Evolutionary conservation across 2,113 vertebrate species (phyloP).

Genomic region (Elgaria multicarinata): DNA sequence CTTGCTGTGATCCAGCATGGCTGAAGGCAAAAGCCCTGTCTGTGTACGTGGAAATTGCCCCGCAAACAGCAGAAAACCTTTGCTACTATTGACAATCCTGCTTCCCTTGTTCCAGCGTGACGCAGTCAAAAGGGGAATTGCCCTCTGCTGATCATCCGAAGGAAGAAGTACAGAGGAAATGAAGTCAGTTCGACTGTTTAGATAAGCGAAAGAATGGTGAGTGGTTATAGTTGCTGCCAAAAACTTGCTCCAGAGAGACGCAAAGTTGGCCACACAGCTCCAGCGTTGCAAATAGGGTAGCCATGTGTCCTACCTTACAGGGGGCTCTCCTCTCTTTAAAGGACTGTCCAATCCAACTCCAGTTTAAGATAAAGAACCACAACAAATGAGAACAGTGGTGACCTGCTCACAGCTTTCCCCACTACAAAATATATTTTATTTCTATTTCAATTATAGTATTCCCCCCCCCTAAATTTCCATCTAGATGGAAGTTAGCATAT

Average conservation of each 20-base stretch:
- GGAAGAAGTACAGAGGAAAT: not conserved
- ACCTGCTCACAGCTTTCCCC: too few species aligned
- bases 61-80: not conserved
- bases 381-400: too few species aligned
- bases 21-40: too few species aligned
- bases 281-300: not conserved
- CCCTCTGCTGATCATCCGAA: not conserved
- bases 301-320: too few species aligned
- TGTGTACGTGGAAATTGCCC: not conserved
- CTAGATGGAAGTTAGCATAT: too few species aligned
- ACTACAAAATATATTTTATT: too few species aligned
- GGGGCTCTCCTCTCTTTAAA: too few species aligned
- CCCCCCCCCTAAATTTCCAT: too few species aligned
- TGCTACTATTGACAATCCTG: not conserved
- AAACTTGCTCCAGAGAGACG: not conserved
- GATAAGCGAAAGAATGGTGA: slow-evolving; percentile 13
- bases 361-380: too few species aligned
- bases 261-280: not conserved
- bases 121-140: not conserved
- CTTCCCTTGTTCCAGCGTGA: not conserved
- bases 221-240: not conserved
- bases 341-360: too few species aligned
- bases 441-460: too few species aligned
- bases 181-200: slow-evolving; percentile 14
- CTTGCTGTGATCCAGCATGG: too few species aligned